Conservation (phyloP, 2,113 vertebrate genomes). For the Pachycephala philippinensis region DNA sequence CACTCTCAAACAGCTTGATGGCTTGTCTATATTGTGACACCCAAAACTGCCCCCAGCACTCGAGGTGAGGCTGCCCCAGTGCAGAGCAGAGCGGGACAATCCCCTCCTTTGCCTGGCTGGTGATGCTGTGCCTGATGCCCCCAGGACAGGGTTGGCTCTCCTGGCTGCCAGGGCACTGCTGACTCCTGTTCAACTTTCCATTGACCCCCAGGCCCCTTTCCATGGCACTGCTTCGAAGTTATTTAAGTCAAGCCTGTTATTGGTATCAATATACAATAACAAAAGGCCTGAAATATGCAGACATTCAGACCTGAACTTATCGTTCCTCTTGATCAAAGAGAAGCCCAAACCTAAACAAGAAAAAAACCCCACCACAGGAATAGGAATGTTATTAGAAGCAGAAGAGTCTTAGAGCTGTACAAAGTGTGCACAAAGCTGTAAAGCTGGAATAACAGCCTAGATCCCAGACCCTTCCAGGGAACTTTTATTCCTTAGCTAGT, state of each 20-base stretch:
- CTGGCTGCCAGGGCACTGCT: background rate
- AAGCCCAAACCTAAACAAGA: background rate
- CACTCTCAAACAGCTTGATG: background rate
- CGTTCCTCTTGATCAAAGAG: background rate
- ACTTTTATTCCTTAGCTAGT: background rate
- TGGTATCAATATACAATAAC: background rate
- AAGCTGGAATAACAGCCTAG: background rate
- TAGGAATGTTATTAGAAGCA: background rate
- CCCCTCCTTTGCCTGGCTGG: background rate
- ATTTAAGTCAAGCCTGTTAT: background rate
- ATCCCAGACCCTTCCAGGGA: background rate
- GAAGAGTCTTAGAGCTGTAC: background rate
- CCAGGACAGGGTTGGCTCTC: background rate
- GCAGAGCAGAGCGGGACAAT: background rate
- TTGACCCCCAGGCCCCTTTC: background rate
- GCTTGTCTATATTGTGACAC: background rate
- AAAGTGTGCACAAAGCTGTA: background rate
- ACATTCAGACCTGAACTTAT: background rate
- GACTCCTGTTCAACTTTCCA: background rate
- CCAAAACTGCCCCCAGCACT: background rate
- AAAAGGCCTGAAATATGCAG: background rate
- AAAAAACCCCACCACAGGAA: background rate
- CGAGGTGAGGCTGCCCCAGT: fast-evolving
- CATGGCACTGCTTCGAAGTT: background rate
- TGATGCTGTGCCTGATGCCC: fast-evolving